Base-by-base conservation (phyloP, 2,888 invertebrate genomes). In the Spicauda simplicius region DNA sequence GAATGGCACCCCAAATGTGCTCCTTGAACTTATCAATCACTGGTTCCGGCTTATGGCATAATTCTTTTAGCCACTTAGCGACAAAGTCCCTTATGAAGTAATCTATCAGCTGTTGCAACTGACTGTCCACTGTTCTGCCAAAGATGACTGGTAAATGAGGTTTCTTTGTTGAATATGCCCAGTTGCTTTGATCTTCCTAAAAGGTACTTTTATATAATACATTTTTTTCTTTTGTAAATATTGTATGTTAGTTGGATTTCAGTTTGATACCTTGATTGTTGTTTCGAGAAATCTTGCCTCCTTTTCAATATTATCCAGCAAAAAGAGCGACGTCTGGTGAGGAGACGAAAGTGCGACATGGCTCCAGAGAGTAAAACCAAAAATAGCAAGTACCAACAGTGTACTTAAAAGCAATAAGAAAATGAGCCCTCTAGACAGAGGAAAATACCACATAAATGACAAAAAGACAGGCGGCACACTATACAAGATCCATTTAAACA, bases 1-100 rank as follows among this genome's bases (percentile, higher is more conserved):
- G 96, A 73, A 97, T 94, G 20, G 96, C 96, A 71, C 96, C 95
- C 97, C 98, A 97, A 60, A 97, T 87, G 84, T 98, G 97, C 79
- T 97, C 97, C 73, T 97, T 96, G 76, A 95, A 95, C 74, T 94
- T 95, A 75, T 94, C 95, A 71, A 94, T 94, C 62, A 95, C 93
- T 58, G 95, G 91, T 71, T 95, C 95, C 0, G 96, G 95, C 77
- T 95, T 95, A 69, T 95, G 94, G 7, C 95, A 94, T n/a, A 96
- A 88, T 71, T 96, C 95, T 53, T 94, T 95, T 56, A 98, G 90
- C 96, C 97, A 98, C 63, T 94, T 93, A 30, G 95, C 91, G 70
- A 98, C 94, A 89, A 97, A 97, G 85, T 98, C 98, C 77, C 97
- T 93, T 53, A 97, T 92, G 48, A 96, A 91, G 83, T 97, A 95